Evolutionary conservation across 2,797 vertebrate genomes (phyloP), one percentile per base, ranked within the genome.

Genomic region (Jordanella pulchra): DNA sequence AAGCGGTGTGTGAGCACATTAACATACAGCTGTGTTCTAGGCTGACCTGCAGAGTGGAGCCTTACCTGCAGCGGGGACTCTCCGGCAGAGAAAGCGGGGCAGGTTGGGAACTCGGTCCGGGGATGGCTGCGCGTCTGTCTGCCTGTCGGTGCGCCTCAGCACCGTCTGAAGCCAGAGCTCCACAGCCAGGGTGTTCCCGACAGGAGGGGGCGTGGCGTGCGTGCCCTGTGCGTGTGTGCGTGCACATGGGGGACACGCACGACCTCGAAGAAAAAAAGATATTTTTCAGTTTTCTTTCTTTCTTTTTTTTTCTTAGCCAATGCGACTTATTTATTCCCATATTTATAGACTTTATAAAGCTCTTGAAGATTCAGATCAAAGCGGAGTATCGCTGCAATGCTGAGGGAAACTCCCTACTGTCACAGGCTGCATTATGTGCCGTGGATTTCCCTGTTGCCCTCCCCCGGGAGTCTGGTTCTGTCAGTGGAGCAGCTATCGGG

Each of bases 131-230:
- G 67, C 42, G 81, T 17, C 18, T 0, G 60, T 28, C 45, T 61
- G 78, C 1, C 64, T 66, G 74, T 82, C 79, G 80, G 89, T 82
- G 87, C 86, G 77, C 67, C 83, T 87, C 79, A 47, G 86, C 83
- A 75, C 84, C 67, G 89, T 89, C 81, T 91, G 87, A 88, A 72
- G 65, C 66, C 80, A 50, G 70, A 72, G 7, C 72, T 65, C 78
- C 75, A 87, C 82, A 76, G 85, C 65, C 78, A 73, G 91, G 91
- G 89, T 91, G 92, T 91, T 93, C 90, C 91, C 83, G 84, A 87
- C 82, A 71, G 80, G 86, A 89, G 91, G 91, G 89, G 92, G 92
- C 87, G 92, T 92, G 91, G 89, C 73, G 87, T 86, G 82, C 67
- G 74, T 53, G 69, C 77, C 54, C 85, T 65, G 82, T 64, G 76